Evolutionary conservation across 2,888 invertebrate genomes (phyloP), one percentile per base, ranked within the genome.

Genomic region (Drosophila eohydei): DNA sequence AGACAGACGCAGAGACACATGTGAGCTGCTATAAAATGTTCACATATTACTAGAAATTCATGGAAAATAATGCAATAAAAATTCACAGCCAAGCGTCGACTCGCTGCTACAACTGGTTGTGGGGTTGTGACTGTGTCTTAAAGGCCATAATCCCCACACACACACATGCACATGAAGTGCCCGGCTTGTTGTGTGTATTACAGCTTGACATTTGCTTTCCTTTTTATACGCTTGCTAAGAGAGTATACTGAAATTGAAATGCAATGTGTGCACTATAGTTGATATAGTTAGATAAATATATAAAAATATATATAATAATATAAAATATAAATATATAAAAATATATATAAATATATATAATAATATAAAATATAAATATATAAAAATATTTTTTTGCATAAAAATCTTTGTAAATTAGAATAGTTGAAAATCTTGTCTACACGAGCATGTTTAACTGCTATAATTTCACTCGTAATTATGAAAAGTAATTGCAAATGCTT

Each of bases 41-140:
- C 84, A 78, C 83, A 88, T 81, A 79, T 84, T 80, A 87, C 89
- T 89, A 86, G 89, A 90, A 89, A 92, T 92, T 92, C 92, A 91
- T 90, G 86, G 89, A 88, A 81, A 88, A 90, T 84, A 84, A 89
- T 91, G 89, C 85, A 91, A 91, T 91, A 92, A 92, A 92, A 92
- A 91, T 92, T 91, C 92, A 91, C 86, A 91, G 89, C 83, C 71
- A 79, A 67, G 63, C 46, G 32, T 56, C 62, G 64, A 55, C 65
- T 58, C 44, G 55, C 62, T 71, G 54, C 63, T 52, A 54, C 38
- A 30, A 51, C 51, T 64, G 61, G 8, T 46, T 44, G 11, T 8
- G 26, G 30, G n/a, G 7, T 30, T 60, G 38, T 41, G 52, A 54
- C 57, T 59, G 46, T 75, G 61, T 75, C 78, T 79, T 79, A 79